A percentile compares a stretch with the other conserved stretches of the same genome.
These are phyloP conservation scores for Mallotus villosus DNA, from an alignment of 2,797 vertebrate species.

Conservation along the genomic window DNA sequence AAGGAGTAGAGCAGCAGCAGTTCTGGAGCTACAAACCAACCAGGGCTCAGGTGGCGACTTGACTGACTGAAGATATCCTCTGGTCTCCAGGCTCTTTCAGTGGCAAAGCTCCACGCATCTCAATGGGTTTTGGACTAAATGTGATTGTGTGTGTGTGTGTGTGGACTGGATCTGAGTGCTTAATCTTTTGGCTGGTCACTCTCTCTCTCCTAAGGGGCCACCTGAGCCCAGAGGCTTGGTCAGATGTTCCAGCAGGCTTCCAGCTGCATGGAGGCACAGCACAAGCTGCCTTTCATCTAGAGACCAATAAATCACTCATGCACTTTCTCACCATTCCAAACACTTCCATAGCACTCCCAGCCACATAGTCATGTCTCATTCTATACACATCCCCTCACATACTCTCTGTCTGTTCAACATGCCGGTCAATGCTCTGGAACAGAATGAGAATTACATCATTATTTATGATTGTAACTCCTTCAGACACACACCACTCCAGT, in stretches of 20 bases:
- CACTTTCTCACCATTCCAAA: neutral
- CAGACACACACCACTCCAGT: neutral
- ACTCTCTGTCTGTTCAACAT: neutral
- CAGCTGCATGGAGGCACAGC: conserved; percentile 24
- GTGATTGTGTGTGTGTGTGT: conserved; percentile 15
- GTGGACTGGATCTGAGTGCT: conserved; percentile 12
- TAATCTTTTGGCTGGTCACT: conserved; percentile 26
- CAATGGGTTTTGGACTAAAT: conserved; percentile 24
- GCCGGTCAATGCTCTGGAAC: neutral
- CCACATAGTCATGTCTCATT: neutral
- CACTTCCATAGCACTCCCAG: neutral
- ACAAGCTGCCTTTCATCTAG: conserved; percentile 7
- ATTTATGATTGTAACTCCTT: neutral
- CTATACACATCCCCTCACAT: neutral
- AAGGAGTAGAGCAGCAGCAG: neutral
- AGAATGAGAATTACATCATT: neutral
- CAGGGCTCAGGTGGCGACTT: conserved; percentile 9
- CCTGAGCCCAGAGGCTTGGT: conserved; percentile 30
- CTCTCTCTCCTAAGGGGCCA: conserved; percentile 34
- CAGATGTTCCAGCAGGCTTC: conserved; percentile 16
- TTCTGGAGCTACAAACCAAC: neutral
- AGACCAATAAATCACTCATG: neutral
- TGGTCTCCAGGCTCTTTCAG: conserved; percentile 1
- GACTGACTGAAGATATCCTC: neutral
- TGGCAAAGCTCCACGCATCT: conserved; percentile 9